Evolutionary conservation across 2,888 invertebrate genomes (phyloP).

Genomic region (Spicauda simplicius): DNA sequence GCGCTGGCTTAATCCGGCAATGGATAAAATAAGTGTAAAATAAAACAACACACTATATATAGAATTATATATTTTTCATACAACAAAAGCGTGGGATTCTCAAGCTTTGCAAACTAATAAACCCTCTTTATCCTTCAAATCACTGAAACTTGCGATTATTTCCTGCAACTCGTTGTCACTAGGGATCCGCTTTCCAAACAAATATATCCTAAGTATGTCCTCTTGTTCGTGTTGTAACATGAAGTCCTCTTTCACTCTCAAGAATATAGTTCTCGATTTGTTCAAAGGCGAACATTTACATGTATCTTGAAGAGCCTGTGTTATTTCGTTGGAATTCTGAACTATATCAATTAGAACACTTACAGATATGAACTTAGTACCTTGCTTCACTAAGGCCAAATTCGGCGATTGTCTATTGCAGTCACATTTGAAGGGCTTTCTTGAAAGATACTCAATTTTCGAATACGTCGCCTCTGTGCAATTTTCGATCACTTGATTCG

Average conservation of each 20-base stretch:
- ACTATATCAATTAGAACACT: slow-evolving; percentile 12
- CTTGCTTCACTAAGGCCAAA: slow-evolving; percentile 14
- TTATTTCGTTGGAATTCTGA: not conserved
- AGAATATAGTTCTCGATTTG: slow-evolving; percentile 9
- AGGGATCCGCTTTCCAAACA: slow-evolving; percentile 16
- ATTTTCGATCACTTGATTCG: slow-evolving; percentile 1
- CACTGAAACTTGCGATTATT: slow-evolving; percentile 5
- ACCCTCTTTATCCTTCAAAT: slow-evolving; percentile 18
- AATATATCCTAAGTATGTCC: slow-evolving; percentile 18
- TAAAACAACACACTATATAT: no score
- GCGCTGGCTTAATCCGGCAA: no score
- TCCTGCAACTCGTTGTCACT: slow-evolving; percentile 8
- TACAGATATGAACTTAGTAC: not conserved
- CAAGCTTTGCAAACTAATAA: slow-evolving; percentile 11
- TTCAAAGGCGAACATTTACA: slow-evolving; percentile 12
- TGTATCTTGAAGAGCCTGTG: slow-evolving; percentile 10
- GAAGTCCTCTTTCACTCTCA: slow-evolving; percentile 16
- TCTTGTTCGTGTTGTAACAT: slow-evolving; percentile 19
- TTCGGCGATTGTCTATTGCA: slow-evolving; percentile 11
- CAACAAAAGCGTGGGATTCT: not conserved
- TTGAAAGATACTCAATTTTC: not conserved
- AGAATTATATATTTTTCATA: not conserved
- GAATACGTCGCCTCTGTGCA: slow-evolving; percentile 12
- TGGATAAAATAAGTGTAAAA: no score
- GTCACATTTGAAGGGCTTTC: slow-evolving; percentile 4